These are phyloP conservation scores for Zaprionus capensis DNA, from an alignment of 1,140 invertebrate genomes.

Conservation along the genomic window DNA sequence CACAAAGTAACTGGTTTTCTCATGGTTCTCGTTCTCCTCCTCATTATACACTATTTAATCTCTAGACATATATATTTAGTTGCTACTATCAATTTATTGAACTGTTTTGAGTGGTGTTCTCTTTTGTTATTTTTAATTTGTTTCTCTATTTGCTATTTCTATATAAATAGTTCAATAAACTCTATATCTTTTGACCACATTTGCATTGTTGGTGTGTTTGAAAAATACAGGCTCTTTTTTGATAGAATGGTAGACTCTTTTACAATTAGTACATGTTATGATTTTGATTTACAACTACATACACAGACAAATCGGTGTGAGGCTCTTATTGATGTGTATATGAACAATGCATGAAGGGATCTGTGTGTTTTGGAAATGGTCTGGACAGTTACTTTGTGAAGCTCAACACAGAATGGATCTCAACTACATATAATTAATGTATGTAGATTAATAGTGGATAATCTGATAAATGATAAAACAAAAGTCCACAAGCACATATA, in stretches of 20 bases:
- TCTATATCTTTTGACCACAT: slow-evolving; percentile 53
- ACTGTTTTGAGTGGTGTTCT: slow-evolving; percentile 55
- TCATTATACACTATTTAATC: slow-evolving; percentile 65
- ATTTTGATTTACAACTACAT: slow-evolving; percentile 55
- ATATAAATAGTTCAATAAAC: slow-evolving; percentile 58
- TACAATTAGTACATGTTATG: slow-evolving; percentile 51
- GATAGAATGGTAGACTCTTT: slow-evolving; percentile 58
- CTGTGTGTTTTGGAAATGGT: slow-evolving; percentile 15
- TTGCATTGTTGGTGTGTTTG: slow-evolving; percentile 36
- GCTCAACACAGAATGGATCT: slow-evolving; percentile 11
- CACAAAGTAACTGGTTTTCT: slow-evolving; percentile 76
- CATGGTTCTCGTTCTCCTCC: slow-evolving; percentile 45
- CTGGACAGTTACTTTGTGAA: slow-evolving; percentile 40
- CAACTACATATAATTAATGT: neutral
- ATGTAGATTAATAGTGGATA: too few relatives aligned
- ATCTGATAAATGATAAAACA: slow-evolving; percentile 7
- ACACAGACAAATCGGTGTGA: slow-evolving; percentile 41
- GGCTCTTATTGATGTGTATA: slow-evolving; percentile 8
- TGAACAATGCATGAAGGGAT: slow-evolving; percentile 7
- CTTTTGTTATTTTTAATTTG: neutral
- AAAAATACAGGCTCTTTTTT: slow-evolving; percentile 65
- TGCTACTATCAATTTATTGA: slow-evolving; percentile 63
- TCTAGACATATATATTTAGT: slow-evolving; percentile 69
- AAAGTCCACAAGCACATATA: slow-evolving; percentile 47
- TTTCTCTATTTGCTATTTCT: slow-evolving; percentile 35